Evolutionary conservation across 2,888 invertebrate genomes (phyloP).

Genomic region (Epicampocera succincta): DNA sequence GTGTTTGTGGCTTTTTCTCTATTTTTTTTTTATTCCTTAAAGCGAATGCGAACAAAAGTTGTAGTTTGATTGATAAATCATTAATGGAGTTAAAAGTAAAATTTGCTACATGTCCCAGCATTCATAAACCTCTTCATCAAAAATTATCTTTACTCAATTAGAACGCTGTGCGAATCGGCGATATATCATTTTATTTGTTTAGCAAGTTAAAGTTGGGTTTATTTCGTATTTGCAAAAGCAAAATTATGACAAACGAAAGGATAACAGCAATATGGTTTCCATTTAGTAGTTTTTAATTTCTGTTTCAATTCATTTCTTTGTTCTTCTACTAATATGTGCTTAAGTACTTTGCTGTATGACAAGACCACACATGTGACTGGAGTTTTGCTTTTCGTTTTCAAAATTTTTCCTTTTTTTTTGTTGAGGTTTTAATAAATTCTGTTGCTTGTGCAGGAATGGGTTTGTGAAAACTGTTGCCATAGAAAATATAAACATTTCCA

Average conservation of each 20-base stretch:
- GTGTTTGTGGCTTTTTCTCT: no score
- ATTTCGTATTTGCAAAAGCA: background rate
- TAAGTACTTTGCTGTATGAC: constrained; percentile 48
- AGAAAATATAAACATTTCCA: constrained; percentile 6
- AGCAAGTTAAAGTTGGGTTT: background rate
- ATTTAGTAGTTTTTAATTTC: constrained; percentile 62
- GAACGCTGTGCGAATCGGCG: no score
- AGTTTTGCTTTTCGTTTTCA: constrained; percentile 36
- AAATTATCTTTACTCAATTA: no score
- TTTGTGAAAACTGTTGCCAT: constrained; percentile 3
- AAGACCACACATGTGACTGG: constrained; percentile 61
- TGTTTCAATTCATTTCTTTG: constrained; percentile 54
- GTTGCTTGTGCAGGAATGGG: constrained; percentile 30
- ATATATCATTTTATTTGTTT: background rate
- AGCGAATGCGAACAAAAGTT: no score
- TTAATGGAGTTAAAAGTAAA: no score
- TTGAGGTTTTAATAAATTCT: constrained; percentile 57
- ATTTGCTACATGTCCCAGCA: no score
- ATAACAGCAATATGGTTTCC: constrained; percentile 62
- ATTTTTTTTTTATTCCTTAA: no score
- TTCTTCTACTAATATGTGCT: constrained; percentile 38
- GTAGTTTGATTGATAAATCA: no score
- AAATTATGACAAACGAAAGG: constrained; percentile 61
- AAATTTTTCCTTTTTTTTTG: constrained; percentile 36
- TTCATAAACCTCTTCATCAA: no score